Evolutionary conservation across 2,113 vertebrate species (phyloP).

Genomic region (Petrocephalus zakoni): DNA sequence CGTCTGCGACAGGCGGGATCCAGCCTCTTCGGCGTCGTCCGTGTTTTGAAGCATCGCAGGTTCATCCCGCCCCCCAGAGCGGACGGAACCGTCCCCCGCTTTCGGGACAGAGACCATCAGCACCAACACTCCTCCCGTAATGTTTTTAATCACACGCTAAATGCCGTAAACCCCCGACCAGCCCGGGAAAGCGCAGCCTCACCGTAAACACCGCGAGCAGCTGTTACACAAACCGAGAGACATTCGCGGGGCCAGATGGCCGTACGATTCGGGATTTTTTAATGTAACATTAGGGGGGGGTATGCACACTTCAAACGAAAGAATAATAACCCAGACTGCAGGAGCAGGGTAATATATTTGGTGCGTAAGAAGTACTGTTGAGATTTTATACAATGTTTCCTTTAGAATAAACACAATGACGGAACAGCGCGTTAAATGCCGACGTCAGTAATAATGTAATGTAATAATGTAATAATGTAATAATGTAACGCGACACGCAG

Average conservation of each 20-base stretch:
- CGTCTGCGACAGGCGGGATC: not conserved
- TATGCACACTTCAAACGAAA: not conserved
- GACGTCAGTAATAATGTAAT: not conserved
- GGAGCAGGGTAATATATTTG: not conserved
- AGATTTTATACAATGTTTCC: not conserved
- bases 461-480: not conserved
- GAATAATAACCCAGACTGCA: not conserved
- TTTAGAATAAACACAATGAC: not conserved
- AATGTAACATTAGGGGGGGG: not conserved
- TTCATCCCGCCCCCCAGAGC: not conserved
- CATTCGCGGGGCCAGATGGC: not conserved
- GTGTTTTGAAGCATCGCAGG: not conserved
- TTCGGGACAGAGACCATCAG: not conserved
- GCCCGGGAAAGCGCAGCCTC: not conserved
- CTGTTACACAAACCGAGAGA: not conserved
- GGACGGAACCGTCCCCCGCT: not conserved
- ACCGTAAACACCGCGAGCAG: not conserved
- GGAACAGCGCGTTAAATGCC: not conserved
- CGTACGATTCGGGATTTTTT: not conserved
- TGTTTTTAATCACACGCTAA: not conserved
- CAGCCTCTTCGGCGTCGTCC: not conserved
- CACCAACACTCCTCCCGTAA: not conserved
- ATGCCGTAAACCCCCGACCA: not conserved
- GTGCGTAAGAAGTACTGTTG: not conserved
- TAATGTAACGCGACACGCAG: too few species aligned